Evolutionary conservation across 2,888 invertebrate species (phyloP).

Genomic region (Cerceris ruficornis): DNA sequence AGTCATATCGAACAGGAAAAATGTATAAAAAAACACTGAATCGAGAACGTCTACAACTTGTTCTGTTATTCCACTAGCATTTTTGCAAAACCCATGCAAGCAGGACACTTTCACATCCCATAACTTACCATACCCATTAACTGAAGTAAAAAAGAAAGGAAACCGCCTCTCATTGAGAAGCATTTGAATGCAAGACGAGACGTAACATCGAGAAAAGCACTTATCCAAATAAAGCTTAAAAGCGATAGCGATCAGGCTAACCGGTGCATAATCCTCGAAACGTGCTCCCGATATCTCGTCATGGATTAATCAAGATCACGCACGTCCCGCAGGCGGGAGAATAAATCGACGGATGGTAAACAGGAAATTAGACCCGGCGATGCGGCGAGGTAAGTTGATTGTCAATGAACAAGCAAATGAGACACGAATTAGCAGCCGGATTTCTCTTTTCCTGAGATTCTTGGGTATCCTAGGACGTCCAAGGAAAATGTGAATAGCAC

Average conservation of each 20-base stretch:
- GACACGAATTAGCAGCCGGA: neutral
- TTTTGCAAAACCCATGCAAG: too few relatives aligned
- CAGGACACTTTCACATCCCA: too few relatives aligned
- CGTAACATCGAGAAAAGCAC: neutral
- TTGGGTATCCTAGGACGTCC: slow-evolving; percentile 56
- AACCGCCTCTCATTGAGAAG: too few relatives aligned
- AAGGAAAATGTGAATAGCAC: too few relatives aligned
- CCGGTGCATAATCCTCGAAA: neutral
- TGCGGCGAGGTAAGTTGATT: slow-evolving; percentile 5
- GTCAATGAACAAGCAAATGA: slow-evolving; percentile 28
- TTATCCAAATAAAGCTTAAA: neutral
- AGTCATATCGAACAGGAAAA: too few relatives aligned
- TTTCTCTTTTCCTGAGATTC: slow-evolving; percentile 32
- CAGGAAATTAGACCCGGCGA: slow-evolving; percentile 21
- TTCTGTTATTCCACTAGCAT: too few relatives aligned
- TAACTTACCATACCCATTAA: too few relatives aligned
- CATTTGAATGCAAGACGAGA: too few relatives aligned
- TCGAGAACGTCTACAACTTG: too few relatives aligned
- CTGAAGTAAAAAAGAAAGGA: too few relatives aligned
- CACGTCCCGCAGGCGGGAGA: neutral
- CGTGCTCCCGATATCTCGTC: neutral
- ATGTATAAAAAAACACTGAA: too few relatives aligned
- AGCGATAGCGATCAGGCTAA: slow-evolving; percentile 1
- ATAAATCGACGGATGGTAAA: slow-evolving; percentile 12
- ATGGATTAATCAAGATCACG: slow-evolving; percentile 18